Evolutionary conservation across 2,113 vertebrate species (phyloP).

Genomic region (Jacana jacana): DNA sequence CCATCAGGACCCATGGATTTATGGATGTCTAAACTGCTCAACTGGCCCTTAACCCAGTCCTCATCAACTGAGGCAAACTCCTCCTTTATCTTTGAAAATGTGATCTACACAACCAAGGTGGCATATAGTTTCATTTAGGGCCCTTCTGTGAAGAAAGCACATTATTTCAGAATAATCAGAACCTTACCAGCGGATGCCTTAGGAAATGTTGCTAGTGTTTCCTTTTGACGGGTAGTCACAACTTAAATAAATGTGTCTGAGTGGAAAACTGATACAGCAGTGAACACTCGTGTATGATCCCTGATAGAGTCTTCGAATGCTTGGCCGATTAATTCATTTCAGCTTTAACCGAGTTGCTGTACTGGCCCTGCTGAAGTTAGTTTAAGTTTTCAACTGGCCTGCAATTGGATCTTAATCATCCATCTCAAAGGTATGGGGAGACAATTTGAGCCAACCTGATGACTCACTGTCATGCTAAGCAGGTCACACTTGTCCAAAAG

Average conservation of each 20-base stretch:
- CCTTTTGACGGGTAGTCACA: conserved; percentile 35
- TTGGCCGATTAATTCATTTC: conserved; percentile 55
- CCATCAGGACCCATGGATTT: too few relatives aligned
- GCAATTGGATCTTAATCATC: conserved; percentile 50
- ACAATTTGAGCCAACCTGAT: conserved; percentile 42
- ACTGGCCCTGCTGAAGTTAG: background rate
- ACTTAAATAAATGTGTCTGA: conserved; percentile 1
- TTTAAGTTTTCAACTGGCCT: conserved; percentile 21
- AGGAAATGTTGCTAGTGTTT: background rate
- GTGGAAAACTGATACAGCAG: conserved; percentile 30
- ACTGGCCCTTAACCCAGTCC: too few relatives aligned
- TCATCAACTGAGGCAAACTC: too few relatives aligned
- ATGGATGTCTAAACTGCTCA: too few relatives aligned
- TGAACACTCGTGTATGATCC: background rate
- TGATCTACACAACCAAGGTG: background rate
- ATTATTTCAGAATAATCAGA: background rate
- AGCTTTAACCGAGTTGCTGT: conserved; percentile 15
- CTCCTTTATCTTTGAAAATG: too few relatives aligned
- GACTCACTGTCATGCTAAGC: conserved; percentile 62
- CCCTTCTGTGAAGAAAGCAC: background rate
- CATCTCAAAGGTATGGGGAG: conserved; percentile 7
- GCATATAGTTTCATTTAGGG: background rate
- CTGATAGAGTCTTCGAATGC: conserved; percentile 21
- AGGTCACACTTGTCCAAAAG: conserved; percentile 49
- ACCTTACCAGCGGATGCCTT: background rate